Conservation (phyloP, 2,113 vertebrate genomes). For the Onychostruthus taczanowskii region DNA sequence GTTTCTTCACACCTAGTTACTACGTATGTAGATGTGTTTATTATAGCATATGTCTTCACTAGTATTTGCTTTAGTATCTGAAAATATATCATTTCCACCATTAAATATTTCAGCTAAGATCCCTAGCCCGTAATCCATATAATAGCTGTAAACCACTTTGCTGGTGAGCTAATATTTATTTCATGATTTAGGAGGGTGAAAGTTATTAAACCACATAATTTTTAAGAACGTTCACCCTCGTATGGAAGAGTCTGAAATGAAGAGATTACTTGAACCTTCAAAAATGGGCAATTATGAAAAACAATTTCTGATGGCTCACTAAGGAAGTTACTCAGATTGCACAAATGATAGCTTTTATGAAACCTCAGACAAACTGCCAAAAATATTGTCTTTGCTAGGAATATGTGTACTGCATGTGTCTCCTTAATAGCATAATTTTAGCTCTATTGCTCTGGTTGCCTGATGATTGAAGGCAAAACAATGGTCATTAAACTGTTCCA, state of each 20-base stretch:
- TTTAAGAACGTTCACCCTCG: background rate
- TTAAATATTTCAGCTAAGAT: background rate
- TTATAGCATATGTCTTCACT: background rate
- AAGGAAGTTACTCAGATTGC: background rate
- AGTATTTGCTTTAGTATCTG: background rate
- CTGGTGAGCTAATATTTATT: constrained; percentile 12
- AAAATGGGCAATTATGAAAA: background rate
- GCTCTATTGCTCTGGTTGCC: background rate
- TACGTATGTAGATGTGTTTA: background rate
- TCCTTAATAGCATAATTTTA: background rate
- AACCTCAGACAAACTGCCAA: background rate
- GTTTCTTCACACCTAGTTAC: background rate
- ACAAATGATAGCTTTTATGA: constrained; percentile 1
- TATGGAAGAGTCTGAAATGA: background rate
- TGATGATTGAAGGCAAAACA: background rate
- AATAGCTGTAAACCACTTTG: background rate
- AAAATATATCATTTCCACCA: background rate
- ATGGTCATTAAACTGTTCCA: background rate
- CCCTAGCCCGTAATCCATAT: background rate
- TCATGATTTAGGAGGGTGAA: background rate
- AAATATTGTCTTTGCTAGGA: background rate
- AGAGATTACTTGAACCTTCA: background rate
- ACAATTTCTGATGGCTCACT: background rate
- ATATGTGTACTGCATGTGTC: background rate
- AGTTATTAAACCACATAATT: background rate